Conservation (phyloP, 2,113 vertebrate species). For the Dascyllus trimaculatus region DNA sequence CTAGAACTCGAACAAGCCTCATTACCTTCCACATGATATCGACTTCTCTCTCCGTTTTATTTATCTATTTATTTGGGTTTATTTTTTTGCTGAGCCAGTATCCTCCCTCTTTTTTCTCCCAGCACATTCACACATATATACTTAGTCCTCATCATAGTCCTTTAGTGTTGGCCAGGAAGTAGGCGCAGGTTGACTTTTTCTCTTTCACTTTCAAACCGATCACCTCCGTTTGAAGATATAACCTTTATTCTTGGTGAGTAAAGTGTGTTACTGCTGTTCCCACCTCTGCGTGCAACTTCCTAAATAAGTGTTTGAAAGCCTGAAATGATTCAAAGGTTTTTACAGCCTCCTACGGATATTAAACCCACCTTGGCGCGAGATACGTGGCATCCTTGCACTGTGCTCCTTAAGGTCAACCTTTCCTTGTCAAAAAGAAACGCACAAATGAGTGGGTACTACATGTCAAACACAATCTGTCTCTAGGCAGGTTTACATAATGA, state of each 20-base stretch:
- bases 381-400: background rate
- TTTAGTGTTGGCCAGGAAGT: too few species aligned
- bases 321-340: constrained; percentile 35
- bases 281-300: constrained; percentile 26
- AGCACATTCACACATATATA: background rate
- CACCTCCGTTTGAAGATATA: constrained; percentile 10
- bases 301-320: constrained; percentile 26
- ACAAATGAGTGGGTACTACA: background rate
- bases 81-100: constrained; percentile 38
- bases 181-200: background rate
- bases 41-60: background rate
- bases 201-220: background rate
- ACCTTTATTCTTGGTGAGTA: constrained; percentile 12
- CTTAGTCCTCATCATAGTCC: too few species aligned
- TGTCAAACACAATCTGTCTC: background rate
- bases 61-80: background rate
- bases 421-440: background rate
- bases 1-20: constrained; percentile 49
- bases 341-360: constrained; percentile 12
- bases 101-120: background rate
- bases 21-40: constrained; percentile 48
- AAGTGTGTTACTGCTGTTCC: constrained; percentile 5
- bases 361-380: constrained; percentile 9
- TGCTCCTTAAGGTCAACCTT: background rate
- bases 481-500: too few species aligned